Base-by-base conservation (phyloP, 1,140 invertebrate genomes). In the Penaeus chinensis region DNA sequence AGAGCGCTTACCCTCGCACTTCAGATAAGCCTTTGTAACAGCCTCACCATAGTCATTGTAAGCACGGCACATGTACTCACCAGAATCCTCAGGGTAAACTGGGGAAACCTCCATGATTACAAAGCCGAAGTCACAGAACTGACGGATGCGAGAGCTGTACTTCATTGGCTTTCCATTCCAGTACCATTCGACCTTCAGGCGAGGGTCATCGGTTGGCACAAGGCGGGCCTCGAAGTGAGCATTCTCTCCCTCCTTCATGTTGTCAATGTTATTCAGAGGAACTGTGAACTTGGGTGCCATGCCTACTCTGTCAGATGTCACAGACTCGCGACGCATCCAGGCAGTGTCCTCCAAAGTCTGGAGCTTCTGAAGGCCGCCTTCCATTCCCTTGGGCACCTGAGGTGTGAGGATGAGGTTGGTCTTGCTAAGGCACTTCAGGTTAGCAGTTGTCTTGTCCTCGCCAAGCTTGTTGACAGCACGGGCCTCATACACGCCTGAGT, bases 101-200 rank as follows among this genome's bases (percentile, higher is more conserved):
- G 97, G 97, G 7, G 96, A 97, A 87, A 98, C 98, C 94, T 98
- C 97, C 88, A 98, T 93, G 90, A 98, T 97, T 22, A 97, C 97
- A 91, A 98, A 98, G 74, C 97, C 97, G 93, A 98, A 98, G 92
- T 98, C 97, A 91, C 96, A 96, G 95, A 98, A 98, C 77, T 96
- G 98, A 79, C 97, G 95, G 93, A 98, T 98, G 90, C 97, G 94
- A 22, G 97, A 97, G 80, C 96, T 97, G 63, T 96, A 96, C 92
- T 95, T 95, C 69, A 98, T 93, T 42, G 97, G 95, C 93, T 97
- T 96, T 82, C 97, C 97, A 92, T 98, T 98, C 95, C 96, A 97
- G 93, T 96, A 97, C 97, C 97, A 98, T 94, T 98, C 97, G 90
- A 96, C 95, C 93, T 97, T 98, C 88, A 99, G 94, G 91, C 96